A percentile compares a stretch with the other conserved stretches of the same genome.
phyloP scores from a whole-genome alignment of 2,888 invertebrate genomes.

The Cerastis rubricosa region DNA sequence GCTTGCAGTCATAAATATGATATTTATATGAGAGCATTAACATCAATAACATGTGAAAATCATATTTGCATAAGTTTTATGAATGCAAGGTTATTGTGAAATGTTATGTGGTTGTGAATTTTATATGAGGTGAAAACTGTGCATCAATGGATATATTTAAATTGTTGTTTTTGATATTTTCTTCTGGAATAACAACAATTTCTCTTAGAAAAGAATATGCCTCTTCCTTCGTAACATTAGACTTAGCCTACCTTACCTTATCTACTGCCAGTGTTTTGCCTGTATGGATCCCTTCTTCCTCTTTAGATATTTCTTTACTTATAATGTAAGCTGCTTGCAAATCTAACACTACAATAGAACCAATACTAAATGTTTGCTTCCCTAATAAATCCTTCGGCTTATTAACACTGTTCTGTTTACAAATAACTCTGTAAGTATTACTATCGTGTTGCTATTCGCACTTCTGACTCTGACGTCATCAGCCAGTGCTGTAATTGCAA shows the following conservation, averaged over 20 bases:
- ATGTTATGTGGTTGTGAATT: constrained; percentile 38
- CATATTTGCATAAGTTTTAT: constrained; percentile 56
- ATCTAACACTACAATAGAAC: neutral
- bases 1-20: constrained; percentile 52
- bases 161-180: neutral
- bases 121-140: constrained; percentile 49
- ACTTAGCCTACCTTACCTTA: neutral
- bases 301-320: neutral
- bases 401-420: constrained; percentile 26
- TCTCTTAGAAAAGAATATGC: neutral
- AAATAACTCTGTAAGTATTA: constrained; percentile 21
- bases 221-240: neutral
- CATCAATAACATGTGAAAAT: constrained; percentile 49
- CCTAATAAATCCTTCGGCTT: constrained; percentile 7
- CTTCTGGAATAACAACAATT: neutral
- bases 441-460: constrained; percentile 34
- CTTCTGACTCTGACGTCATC: constrained; percentile 56
- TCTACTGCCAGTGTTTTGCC: neutral
- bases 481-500: constrained; percentile 42
- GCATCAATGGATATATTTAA: neutral
- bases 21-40: constrained; percentile 43
- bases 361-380: neutral
- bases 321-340: neutral
- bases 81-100: constrained; percentile 46
- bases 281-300: neutral